phyloP scores from a whole-genome alignment of 2,888 invertebrate genomes.

The Mycogona germanica region DNA sequence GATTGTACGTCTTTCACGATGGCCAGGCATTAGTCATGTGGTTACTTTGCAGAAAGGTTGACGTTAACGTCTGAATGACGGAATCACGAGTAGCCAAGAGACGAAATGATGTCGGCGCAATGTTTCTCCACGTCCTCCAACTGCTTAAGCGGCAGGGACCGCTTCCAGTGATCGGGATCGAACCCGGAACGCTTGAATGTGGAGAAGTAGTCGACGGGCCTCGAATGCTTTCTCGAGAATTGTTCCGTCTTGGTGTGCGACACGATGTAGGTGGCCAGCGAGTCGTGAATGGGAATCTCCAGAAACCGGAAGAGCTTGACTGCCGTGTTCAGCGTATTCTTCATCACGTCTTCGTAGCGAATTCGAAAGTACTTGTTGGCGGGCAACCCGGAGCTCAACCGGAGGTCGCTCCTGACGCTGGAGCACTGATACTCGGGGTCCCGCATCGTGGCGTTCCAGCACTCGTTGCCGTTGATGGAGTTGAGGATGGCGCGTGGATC shows the following conservation, averaged over 20 bases:
- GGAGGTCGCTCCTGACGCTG: background rate
- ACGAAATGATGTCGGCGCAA: background rate
- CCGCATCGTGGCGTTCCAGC: background rate
- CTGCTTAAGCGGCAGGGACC: background rate
- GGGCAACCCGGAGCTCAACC: background rate
- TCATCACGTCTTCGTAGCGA: background rate
- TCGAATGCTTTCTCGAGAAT: background rate
- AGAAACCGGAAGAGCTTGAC: background rate
- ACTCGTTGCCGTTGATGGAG: background rate
- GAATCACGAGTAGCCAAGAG: background rate
- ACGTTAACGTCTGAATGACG: no score
- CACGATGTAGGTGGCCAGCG: background rate
- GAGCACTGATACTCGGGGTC: background rate
- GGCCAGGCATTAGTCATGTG: no score
- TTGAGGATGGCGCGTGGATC: background rate
- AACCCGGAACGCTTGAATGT: background rate
- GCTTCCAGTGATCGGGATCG: background rate
- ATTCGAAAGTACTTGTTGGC: background rate
- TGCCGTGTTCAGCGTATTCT: background rate
- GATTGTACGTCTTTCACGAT: no score
- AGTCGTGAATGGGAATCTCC: background rate
- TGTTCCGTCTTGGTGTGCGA: background rate
- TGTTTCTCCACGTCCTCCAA: background rate
- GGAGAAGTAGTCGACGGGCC: background rate
- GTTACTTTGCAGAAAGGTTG: no score